These are phyloP conservation scores for Sinocyclocheilus rhinocerous DNA, from an alignment of 2,113 vertebrate genomes.

Conservation along the genomic window DNA sequence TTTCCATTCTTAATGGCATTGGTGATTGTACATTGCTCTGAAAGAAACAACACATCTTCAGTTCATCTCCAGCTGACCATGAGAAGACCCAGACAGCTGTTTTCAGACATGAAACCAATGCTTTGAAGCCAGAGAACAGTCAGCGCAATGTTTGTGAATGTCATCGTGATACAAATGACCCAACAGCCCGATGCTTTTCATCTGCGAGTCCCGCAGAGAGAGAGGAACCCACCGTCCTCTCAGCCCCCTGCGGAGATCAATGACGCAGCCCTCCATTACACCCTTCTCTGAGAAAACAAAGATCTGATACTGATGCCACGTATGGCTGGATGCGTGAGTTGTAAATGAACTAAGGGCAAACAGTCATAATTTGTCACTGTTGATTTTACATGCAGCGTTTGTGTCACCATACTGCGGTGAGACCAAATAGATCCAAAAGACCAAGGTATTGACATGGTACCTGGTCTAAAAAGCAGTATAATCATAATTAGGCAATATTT, in stretches of 20 bases:
- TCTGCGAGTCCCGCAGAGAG: constrained; percentile 56
- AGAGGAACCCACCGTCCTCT: not conserved
- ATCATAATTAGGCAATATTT: too few relatives aligned
- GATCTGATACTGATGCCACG: not conserved
- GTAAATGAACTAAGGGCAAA: constrained; percentile 18
- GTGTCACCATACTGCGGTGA: not conserved
- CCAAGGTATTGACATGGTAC: too few relatives aligned
- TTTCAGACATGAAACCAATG: constrained; percentile 25
- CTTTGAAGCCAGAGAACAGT: constrained; percentile 65
- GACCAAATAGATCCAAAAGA: too few relatives aligned
- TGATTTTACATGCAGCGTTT: not conserved
- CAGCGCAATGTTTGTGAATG: constrained; percentile 63
- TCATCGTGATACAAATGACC: constrained; percentile 67
- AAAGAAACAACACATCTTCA: not conserved
- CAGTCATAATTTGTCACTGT: not conserved
- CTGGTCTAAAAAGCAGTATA: too few relatives aligned
- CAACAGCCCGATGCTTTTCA: constrained; percentile 42
- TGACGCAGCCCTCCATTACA: constrained; percentile 18
- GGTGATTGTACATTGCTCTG: not conserved
- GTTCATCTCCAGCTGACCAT: constrained; percentile 23
- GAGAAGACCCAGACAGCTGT: constrained; percentile 15
- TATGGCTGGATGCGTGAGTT: not conserved
- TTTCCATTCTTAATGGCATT: not conserved
- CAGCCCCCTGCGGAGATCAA: constrained; percentile 38
- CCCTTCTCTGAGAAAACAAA: constrained; percentile 9